Conservation (phyloP, 2,888 invertebrate species). For the Macaria notata region DNA sequence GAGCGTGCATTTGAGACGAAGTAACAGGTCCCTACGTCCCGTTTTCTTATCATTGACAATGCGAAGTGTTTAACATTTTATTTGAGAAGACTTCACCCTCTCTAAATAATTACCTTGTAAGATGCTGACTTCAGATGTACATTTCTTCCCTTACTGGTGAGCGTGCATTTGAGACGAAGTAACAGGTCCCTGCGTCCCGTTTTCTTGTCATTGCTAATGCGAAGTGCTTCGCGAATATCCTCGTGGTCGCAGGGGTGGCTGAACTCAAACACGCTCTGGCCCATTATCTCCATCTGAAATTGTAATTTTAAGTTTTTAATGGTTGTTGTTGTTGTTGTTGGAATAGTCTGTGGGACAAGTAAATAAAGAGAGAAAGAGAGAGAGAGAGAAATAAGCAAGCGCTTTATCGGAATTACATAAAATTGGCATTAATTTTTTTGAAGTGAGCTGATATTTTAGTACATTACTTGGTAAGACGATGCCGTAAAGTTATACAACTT, state of each 20-base stretch:
- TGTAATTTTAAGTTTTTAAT: background rate
- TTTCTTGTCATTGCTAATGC: slow-evolving; percentile 50
- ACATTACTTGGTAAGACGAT: too few relatives aligned
- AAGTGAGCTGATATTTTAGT: too few relatives aligned
- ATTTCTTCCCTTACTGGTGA: slow-evolving; percentile 96
- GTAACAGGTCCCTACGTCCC: background rate
- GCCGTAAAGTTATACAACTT: too few relatives aligned
- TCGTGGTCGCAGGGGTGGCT: slow-evolving; percentile 98
- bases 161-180: slow-evolving; percentile 95
- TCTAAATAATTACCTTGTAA: slow-evolving; percentile 88
- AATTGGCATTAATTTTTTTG: too few relatives aligned
- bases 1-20: background rate
- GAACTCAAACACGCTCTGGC: slow-evolving; percentile 96
- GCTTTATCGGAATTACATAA: too few relatives aligned
- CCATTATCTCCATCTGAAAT: slow-evolving; percentile 96
- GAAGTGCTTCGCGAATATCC: slow-evolving; percentile 87
- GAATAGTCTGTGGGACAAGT: too few relatives aligned
- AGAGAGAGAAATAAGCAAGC: too few relatives aligned
- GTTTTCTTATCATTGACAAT: background rate
- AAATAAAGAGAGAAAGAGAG: too few relatives aligned
- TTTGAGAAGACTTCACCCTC: too few relatives aligned
- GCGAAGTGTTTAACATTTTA: background rate
- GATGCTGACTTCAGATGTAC: slow-evolving; percentile 97
- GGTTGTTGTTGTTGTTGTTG: too few relatives aligned
- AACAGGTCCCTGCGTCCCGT: slow-evolving; percentile 84